Evolutionary conservation across 2,888 invertebrate genomes (phyloP), one percentile per base, ranked within the genome.

Genomic region (Nezara viridula): DNA sequence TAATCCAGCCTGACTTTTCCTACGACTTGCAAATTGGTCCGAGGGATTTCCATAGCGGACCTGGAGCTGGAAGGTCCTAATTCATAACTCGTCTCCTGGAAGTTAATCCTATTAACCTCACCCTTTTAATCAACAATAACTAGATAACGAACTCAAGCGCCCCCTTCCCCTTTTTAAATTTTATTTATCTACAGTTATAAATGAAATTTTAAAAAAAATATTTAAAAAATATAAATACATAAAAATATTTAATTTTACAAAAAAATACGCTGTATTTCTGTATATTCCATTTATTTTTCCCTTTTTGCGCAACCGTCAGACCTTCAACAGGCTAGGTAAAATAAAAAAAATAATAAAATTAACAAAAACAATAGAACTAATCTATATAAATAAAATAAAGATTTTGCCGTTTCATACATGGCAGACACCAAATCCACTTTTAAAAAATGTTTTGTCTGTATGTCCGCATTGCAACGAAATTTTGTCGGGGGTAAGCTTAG

Each of bases 121-220:
- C 32, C 66, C 66, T 73, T 73, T 73, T 73, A 73, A 73, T 37
- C 32, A 73, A 73, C 66, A 73, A 73, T 73, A 73, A 73, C 32
- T 5, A 37, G 32, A 37, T 73, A 73, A 73, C 37, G 37, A 73
- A 73, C 19, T 37, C 37, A 0, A 37, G 16, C 27, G 9, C 0
- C n/a, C 5, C 27, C 66, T 27, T 37, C 19, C 37, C 10, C 21
- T 73, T 73, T 73, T 73, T 37, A 37, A 37, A 6, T 73, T 12
- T 73, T 66, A 37, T 73, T 73, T 73, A 73, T 73, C 32, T 7
- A 9, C 37, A 7, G 32, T 7, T 21, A 73, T 19, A 37, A 73
- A 7, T 16, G 21, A 37, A 73, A 19, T 27, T 27, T 12, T 2
- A 14, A 27, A 27, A 66, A 32, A 60, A 27, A 27, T n/a, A n/a